A percentile compares a stretch with the other conserved stretches of the same genome.
These are phyloP conservation scores for Antitype chi DNA, from an alignment of 2,888 invertebrate species.

Conservation along the genomic window DNA sequence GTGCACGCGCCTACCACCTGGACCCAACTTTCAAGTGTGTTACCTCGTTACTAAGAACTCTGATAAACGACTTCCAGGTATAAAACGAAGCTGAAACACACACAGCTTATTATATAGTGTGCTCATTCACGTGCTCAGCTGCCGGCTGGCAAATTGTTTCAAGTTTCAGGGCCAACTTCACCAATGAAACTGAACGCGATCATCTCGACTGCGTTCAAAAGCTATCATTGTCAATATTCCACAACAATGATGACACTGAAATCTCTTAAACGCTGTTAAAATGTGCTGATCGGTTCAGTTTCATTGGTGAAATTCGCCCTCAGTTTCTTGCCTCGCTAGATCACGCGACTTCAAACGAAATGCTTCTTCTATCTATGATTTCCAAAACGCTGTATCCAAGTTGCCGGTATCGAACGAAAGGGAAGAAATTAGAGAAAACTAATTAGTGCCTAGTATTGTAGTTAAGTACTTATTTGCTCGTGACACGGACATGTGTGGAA, in stretches of 20 bases:
- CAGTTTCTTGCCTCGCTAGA: constrained; percentile 29
- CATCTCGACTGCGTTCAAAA: neutral
- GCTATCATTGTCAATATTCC: neutral
- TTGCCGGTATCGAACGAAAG: constrained; percentile 19
- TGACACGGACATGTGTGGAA: constrained; percentile 24
- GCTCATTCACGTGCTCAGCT: constrained; percentile 38
- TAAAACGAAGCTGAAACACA: constrained; percentile 48
- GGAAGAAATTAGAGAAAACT: constrained; percentile 28
- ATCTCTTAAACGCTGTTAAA: neutral
- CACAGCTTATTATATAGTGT: constrained; percentile 32
- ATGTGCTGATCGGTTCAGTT: neutral
- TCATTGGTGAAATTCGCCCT: neutral
- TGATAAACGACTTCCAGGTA: constrained; percentile 70
- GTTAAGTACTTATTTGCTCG: constrained; percentile 11
- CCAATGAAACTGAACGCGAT: neutral
- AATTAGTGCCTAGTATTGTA: constrained; percentile 6
- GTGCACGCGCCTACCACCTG: constrained; percentile 65
- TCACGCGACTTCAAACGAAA: constrained; percentile 22
- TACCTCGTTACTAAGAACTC: constrained; percentile 51
- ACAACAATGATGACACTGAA: neutral
- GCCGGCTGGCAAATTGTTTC: constrained; percentile 34
- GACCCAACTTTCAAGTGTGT: constrained; percentile 61
- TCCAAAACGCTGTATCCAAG: constrained; percentile 1
- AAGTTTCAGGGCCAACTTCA: constrained; percentile 30
- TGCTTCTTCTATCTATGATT: constrained; percentile 20